A percentile compares a stretch with the other conserved stretches of the same genome.
phyloP scores from a whole-genome alignment of 2,113 vertebrate genomes.

The Planiliza haematocheilus region DNA sequence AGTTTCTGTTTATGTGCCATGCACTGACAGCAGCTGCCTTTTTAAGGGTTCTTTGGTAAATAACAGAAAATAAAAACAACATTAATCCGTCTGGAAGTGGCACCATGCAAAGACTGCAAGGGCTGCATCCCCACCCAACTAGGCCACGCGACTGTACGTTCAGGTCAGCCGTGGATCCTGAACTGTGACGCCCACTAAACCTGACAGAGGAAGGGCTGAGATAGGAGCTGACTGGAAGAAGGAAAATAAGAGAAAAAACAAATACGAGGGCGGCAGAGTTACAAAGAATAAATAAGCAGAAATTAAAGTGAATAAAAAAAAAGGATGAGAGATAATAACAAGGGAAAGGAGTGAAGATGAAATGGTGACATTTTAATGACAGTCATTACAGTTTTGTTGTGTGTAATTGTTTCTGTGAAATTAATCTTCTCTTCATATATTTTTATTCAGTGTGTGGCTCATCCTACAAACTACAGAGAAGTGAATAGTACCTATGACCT shows the following conservation, averaged over 20 bases:
- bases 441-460: too few relatives aligned
- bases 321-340: too few relatives aligned
- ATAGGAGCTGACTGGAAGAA: conserved; percentile 2
- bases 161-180: conserved; percentile 50
- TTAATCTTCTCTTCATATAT: too few relatives aligned
- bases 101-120: conserved; percentile 75
- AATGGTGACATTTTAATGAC: too few relatives aligned
- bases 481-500: too few relatives aligned
- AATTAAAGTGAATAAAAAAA: neutral
- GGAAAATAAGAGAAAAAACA: neutral
- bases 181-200: conserved; percentile 47
- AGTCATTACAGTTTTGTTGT: too few relatives aligned
- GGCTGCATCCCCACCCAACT: conserved; percentile 77
- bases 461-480: too few relatives aligned
- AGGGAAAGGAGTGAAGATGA: too few relatives aligned
- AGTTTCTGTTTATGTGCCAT: conserved; percentile 70
- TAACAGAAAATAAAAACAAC: conserved; percentile 54
- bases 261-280: neutral
- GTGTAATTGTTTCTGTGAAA: too few relatives aligned
- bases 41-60: conserved; percentile 66
- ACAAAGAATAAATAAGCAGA: too few relatives aligned
- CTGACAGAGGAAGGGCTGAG: conserved; percentile 34
- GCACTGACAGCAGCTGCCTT: conserved; percentile 69
- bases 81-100: conserved; percentile 71
- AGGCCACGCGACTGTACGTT: conserved; percentile 50